Base-by-base conservation (phyloP, 37 sponge, comb jelly and placozoan genomes). In the Ianthella basta region DNA sequence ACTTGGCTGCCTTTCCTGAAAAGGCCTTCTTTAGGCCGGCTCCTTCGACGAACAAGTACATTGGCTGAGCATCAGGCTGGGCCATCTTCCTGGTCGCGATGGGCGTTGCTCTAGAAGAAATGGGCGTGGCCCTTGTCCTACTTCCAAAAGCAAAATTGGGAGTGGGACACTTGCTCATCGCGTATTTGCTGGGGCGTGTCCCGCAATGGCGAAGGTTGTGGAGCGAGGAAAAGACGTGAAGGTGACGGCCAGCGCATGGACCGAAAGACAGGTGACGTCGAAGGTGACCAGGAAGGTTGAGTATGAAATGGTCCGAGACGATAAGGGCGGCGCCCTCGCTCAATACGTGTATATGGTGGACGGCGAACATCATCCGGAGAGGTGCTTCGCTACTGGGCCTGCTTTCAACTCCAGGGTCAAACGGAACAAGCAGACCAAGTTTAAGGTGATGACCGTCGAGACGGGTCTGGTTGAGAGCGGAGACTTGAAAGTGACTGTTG, bases 331-430 rank as follows among this genome's bases (percentile, higher is more conserved):
- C 29, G 70, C 10, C 12, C 10, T 35, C 1, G 34, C 29, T 27
- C 70, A 69, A 1, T 30, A 34, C 18, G 70, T 69, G 27, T 34
- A 32, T 15, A 34, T 32, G 18, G 70, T 75, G 1, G 78, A 75
- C 21, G 78, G 40, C 38, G 38, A 30, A 21, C 78, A 75, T 10
- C 5, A n/a, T 23, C 78, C 78, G 44, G 78, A 75, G 53, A 75
- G 78, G 25, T 96, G 97, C 77, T 88, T 86, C 83, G 92, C 93
- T 53, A 89, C 90, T 34, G 97, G 97, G 4, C 78, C 81, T 0
- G 96, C 94, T 20, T 86, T 96, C 69, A 89, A 96, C 57, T 44
- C 50, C 50, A 80, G 84, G 33, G 94, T 88, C 30, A 89, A 82
- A 10, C 86, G 84, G 13, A 81, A 69, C 13, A 69, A 86, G 44